A percentile compares a stretch with the other conserved stretches of the same genome.
Conservation (phyloP, 2,797 vertebrate genomes). For the Xenops minutus region DNA sequence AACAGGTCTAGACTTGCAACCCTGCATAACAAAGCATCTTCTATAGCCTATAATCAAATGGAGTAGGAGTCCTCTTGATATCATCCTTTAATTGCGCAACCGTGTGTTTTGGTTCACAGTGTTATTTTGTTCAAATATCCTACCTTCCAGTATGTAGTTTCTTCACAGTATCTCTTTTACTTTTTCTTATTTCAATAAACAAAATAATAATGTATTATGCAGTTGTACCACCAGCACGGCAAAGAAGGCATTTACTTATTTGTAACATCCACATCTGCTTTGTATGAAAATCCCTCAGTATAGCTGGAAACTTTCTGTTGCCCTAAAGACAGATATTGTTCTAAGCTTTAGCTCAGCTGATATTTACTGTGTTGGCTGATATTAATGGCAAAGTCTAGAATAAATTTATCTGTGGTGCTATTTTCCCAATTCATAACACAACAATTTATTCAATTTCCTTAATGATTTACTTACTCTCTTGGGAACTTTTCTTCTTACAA, state of each 20-base stretch:
- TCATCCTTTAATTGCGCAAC: neutral
- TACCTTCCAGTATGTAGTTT: neutral
- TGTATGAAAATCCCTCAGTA: neutral
- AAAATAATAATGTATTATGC: neutral
- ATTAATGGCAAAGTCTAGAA: neutral
- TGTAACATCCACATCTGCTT: neutral
- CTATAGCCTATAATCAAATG: neutral
- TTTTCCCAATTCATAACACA: neutral
- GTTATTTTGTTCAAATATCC: neutral
- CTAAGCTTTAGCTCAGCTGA: neutral
- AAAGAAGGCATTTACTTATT: neutral
- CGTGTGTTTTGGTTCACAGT: neutral
- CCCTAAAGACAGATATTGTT: neutral
- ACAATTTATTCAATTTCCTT: neutral
- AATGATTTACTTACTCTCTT: constrained; percentile 3
- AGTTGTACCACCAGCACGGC: neutral
- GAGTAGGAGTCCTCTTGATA: neutral
- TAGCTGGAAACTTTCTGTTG: neutral
- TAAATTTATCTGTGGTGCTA: neutral
- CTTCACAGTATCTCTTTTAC: neutral
- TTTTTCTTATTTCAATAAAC: neutral
- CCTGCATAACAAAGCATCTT: neutral
- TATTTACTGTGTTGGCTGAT: neutral
- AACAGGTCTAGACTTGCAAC: neutral
- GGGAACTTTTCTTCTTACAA: neutral